Percentiles rank a stretch among this genome's conserved stretches.
These are phyloP conservation scores for Nineta flava DNA, from an alignment of 2,888 invertebrate species.

Conservation along the genomic window DNA sequence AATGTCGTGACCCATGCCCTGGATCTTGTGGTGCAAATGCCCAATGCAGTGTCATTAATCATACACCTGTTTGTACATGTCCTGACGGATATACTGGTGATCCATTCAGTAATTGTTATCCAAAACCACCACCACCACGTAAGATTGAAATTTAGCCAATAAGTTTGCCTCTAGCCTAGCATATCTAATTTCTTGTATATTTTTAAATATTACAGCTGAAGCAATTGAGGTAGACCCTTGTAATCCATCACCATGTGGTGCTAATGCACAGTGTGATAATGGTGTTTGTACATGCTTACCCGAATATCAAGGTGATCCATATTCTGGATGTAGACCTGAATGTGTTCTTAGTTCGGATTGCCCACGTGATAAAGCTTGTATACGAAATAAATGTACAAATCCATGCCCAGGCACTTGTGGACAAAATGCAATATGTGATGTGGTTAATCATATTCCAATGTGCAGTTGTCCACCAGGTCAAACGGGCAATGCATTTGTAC, in stretches of 20 bases:
- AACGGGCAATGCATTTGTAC: constrained; percentile 53
- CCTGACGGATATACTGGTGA: constrained; percentile 40
- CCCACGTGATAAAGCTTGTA: constrained; percentile 37
- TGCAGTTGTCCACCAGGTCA: constrained; percentile 44
- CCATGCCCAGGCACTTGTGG: constrained; percentile 48
- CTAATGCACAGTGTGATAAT: constrained; percentile 39
- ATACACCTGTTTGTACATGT: constrained; percentile 46
- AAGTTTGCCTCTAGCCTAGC: constrained; percentile 30
- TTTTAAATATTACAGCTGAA: constrained; percentile 8
- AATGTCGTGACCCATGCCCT: constrained; percentile 49
- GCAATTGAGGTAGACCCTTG: constrained; percentile 33
- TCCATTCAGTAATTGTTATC: constrained; percentile 35
- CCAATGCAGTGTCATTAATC: constrained; percentile 40
- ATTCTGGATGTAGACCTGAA: constrained; percentile 37
- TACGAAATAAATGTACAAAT: constrained; percentile 39
- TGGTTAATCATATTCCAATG: constrained; percentile 39
- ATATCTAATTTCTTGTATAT: neutral
- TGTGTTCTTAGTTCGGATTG: constrained; percentile 46
- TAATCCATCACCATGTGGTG: constrained; percentile 55
- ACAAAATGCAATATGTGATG: constrained; percentile 38
- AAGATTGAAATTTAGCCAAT: constrained; percentile 5
- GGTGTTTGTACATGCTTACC: constrained; percentile 28
- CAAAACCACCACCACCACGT: constrained; percentile 21
- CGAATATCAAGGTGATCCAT: constrained; percentile 34
- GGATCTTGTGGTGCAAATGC: constrained; percentile 48